A percentile compares a stretch with the other conserved stretches of the same genome.
Conservation (phyloP, 2,888 invertebrate species). For the Formica aserva region DNA sequence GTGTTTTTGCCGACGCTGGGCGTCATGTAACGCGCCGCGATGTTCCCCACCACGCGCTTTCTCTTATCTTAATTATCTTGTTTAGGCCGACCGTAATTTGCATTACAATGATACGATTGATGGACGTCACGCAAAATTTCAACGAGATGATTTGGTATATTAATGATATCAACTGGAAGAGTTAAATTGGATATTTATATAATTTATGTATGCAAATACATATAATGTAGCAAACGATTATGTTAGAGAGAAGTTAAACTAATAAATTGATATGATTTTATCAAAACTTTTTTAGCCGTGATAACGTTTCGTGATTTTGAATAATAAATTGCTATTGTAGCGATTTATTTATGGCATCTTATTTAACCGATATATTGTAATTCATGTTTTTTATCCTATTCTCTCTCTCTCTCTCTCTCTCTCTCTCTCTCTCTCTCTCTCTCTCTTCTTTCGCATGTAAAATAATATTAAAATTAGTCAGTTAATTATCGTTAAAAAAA, state of each 20-base stretch:
- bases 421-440: neutral
- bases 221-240: conserved; percentile 4
- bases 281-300: conserved; percentile 5
- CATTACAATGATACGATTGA: conserved; percentile 52
- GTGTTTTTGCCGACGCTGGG: conserved; percentile 68
- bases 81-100: conserved; percentile 48
- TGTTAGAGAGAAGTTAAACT: conserved; percentile 22
- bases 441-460: neutral
- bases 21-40: conserved; percentile 30
- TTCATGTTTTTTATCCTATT: conserved; percentile 2
- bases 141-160: conserved; percentile 4
- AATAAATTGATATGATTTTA: neutral
- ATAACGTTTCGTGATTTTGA: conserved; percentile 11
- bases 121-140: conserved; percentile 33
- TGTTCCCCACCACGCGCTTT: conserved; percentile 4
- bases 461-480: conserved; percentile 37
- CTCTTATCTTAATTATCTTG: conserved; percentile 61
- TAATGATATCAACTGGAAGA: neutral
- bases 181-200: conserved; percentile 13
- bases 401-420: neutral
- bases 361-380: conserved; percentile 21
- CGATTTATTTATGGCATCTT: neutral
- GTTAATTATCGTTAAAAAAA: conserved; percentile 23
- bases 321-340: conserved; percentile 26
- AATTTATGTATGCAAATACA: conserved; percentile 14